These are phyloP conservation scores for Bagarius yarrelli DNA, from an alignment of 2,113 vertebrate species.

Conservation along the genomic window DNA sequence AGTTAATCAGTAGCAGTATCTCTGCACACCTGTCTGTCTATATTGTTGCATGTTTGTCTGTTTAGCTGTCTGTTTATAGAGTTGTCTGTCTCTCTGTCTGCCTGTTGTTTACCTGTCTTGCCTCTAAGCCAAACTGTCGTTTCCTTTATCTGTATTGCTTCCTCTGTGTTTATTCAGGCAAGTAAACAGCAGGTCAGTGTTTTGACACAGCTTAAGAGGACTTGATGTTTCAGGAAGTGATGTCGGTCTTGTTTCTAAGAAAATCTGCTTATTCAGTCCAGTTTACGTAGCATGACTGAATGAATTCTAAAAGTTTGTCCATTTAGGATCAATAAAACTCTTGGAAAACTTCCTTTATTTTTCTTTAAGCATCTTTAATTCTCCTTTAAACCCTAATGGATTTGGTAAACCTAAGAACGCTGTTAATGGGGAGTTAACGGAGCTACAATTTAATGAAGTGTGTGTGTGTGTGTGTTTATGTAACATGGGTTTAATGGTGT, in stretches of 20 bases:
- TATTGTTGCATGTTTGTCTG: too few species aligned
- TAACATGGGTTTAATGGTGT: neutral
- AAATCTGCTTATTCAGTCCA: neutral
- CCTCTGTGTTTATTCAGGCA: neutral
- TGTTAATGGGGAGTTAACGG: neutral
- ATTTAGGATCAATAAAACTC: neutral
- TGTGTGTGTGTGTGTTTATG: neutral
- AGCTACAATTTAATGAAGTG: neutral
- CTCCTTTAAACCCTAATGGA: neutral
- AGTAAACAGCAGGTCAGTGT: neutral
- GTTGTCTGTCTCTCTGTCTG: neutral
- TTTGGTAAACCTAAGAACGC: neutral
- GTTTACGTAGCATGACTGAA: neutral
- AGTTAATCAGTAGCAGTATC: too few species aligned
- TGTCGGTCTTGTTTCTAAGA: neutral
- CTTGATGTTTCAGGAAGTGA: neutral
- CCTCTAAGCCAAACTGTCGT: too few species aligned
- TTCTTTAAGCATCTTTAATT: neutral
- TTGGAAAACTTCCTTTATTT: neutral
- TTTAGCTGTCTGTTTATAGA: neutral
- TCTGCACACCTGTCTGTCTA: neutral
- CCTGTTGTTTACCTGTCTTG: neutral
- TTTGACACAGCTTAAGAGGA: too few species aligned
- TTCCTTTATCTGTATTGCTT: neutral
- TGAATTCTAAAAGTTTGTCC: neutral